Conservation (phyloP, 2,888 invertebrate species). For the Rutpela maculata region DNA sequence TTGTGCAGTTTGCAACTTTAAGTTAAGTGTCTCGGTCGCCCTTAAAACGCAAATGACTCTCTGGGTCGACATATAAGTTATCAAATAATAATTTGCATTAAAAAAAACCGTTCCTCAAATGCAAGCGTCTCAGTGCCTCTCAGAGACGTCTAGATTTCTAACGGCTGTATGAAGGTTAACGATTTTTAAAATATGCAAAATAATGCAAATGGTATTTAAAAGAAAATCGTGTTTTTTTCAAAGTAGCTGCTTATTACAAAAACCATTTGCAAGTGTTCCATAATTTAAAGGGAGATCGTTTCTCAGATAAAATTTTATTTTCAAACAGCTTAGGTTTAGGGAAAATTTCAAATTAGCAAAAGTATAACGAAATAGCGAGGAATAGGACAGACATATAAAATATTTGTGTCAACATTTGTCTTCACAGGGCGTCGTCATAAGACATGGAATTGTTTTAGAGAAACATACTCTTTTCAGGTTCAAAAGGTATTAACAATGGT, state of each 20-base stretch:
- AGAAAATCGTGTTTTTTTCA: background rate
- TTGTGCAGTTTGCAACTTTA: slow-evolving; percentile 33
- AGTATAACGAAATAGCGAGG: too few relatives aligned
- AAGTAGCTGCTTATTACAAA: background rate
- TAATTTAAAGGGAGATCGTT: background rate
- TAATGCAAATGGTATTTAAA: slow-evolving; percentile 13
- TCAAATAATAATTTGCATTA: slow-evolving; percentile 43
- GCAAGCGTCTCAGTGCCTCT: background rate
- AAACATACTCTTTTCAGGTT: too few relatives aligned
- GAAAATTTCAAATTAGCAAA: too few relatives aligned
- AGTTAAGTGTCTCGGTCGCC: slow-evolving; percentile 32
- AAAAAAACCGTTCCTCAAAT: slow-evolving; percentile 23
- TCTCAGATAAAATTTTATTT: too few relatives aligned
- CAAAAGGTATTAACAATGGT: too few relatives aligned
- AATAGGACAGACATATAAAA: too few relatives aligned
- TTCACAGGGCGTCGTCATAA: too few relatives aligned
- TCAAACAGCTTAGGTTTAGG: too few relatives aligned
- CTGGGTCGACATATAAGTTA: slow-evolving; percentile 30
- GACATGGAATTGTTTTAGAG: too few relatives aligned
- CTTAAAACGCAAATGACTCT: slow-evolving; percentile 37
- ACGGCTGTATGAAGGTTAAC: slow-evolving; percentile 17
- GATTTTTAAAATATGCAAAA: slow-evolving; percentile 36
- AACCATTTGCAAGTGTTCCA: background rate
- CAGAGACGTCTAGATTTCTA: slow-evolving; percentile 15
- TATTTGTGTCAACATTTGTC: too few relatives aligned